A percentile compares a stretch with the other conserved stretches of the same genome.
phyloP scores from a whole-genome alignment of 1,140 invertebrate species.

The Littorina saxatilis region DNA sequence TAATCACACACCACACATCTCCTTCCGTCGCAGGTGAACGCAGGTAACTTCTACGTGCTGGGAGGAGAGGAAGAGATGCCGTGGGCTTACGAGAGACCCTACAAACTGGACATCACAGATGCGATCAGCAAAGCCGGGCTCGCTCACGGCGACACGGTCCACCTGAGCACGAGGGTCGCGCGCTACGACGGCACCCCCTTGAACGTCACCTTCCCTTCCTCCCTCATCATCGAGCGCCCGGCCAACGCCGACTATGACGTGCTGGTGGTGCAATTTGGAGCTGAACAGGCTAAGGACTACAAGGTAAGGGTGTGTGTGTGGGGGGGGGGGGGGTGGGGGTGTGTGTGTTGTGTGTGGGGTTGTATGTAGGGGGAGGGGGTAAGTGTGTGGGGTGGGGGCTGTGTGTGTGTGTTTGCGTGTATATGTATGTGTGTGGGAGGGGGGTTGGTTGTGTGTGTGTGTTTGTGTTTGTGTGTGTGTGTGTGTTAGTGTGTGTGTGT shows the following conservation, averaged over 20 bases:
- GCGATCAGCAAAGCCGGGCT: slow-evolving; percentile 11
- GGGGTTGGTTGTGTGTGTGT: too few species aligned
- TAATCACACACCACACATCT: background rate
- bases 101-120: slow-evolving; percentile 48
- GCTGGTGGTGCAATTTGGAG: background rate
- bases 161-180: background rate
- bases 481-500: too few species aligned
- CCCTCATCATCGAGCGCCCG: slow-evolving; percentile 16
- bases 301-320: slow-evolving; percentile 21
- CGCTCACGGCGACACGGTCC: background rate
- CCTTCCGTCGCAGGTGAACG: background rate
- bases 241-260: slow-evolving; percentile 28
- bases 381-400: background rate
- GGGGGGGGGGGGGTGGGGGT: background rate
- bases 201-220: background rate
- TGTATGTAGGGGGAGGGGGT: background rate
- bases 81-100: slow-evolving; percentile 48
- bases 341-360: background rate
- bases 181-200: slow-evolving; percentile 21
- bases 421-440: too few species aligned
- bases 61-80: slow-evolving; percentile 53
- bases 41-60: slow-evolving; percentile 44
- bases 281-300: background rate
- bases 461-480: too few species aligned
- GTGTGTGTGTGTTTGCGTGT: background rate